phyloP scores from a whole-genome alignment of 2,888 invertebrate genomes.

The Mystacides longicornis region DNA sequence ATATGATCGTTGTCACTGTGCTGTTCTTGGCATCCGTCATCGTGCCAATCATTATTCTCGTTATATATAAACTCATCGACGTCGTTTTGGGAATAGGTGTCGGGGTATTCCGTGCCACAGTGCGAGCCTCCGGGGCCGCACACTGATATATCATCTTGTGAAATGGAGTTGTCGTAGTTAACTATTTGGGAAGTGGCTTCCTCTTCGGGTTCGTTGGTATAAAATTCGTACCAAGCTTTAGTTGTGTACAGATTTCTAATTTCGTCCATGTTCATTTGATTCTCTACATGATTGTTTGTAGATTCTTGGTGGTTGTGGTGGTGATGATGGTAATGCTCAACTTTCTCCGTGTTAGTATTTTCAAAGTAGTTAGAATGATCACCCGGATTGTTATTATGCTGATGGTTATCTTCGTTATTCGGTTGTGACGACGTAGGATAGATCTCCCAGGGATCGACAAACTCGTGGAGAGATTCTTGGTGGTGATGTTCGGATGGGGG shows the following conservation, averaged over 20 bases:
- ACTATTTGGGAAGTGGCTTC: neutral
- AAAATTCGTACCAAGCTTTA: conserved; percentile 22
- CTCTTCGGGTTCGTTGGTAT: conserved; percentile 13
- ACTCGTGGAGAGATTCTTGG: conserved; percentile 27
- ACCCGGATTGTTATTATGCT: no score
- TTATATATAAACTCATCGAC: neutral
- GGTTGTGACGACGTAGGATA: conserved; percentile 35
- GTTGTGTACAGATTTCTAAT: neutral
- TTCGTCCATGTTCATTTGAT: neutral
- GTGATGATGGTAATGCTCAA: no score
- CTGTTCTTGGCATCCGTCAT: neutral
- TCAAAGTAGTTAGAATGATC: no score
- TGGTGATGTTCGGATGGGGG: conserved; percentile 33
- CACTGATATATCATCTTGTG: conserved; percentile 1
- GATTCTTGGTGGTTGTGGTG: neutral
- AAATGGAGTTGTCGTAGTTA: conserved; percentile 8
- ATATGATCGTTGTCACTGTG: neutral
- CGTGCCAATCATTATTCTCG: conserved; percentile 8
- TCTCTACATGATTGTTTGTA: neutral
- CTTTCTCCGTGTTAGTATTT: no score
- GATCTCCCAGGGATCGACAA: conserved; percentile 69
- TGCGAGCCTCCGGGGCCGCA: conserved; percentile 19
- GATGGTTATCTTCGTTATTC: conserved; percentile 3
- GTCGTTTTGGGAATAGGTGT: conserved; percentile 11
- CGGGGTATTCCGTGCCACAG: conserved; percentile 12